Conservation (phyloP, 2,113 vertebrate species). For the Uria aalge region DNA sequence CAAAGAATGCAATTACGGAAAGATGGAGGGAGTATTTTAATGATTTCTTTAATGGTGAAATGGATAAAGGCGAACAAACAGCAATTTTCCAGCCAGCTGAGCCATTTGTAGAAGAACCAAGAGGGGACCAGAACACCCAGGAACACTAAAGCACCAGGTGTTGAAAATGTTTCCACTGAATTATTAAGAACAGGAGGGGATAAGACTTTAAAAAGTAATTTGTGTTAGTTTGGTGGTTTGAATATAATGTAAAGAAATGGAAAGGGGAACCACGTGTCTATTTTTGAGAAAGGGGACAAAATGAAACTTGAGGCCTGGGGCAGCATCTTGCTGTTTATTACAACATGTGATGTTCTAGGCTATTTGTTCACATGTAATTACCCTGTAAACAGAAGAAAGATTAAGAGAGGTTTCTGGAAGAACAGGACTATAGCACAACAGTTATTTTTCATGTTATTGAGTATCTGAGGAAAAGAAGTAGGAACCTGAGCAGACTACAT, state of each 20-base stretch:
- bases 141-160: not conserved
- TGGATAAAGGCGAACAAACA: not conserved
- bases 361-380: not conserved
- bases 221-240: not conserved
- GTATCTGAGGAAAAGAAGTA: not conserved
- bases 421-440: not conserved
- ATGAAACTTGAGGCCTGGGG: not conserved
- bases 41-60: not conserved
- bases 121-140: not conserved
- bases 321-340: not conserved
- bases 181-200: not conserved
- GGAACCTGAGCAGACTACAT: not conserved
- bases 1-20: not conserved
- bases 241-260: not conserved
- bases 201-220: not conserved
- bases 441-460: not conserved
- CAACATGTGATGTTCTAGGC: not conserved
- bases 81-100: conserved; percentile 2
- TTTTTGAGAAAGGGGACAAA: not conserved
- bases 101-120: not conserved
- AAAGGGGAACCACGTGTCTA: not conserved
- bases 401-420: not conserved
- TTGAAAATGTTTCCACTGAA: not conserved
- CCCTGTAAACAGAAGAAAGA: not conserved
- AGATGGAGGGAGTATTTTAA: not conserved